Evolutionary conservation across 2,888 invertebrate species (phyloP), one percentile per base, ranked within the genome.

Genomic region (Leptopilina myrica): DNA sequence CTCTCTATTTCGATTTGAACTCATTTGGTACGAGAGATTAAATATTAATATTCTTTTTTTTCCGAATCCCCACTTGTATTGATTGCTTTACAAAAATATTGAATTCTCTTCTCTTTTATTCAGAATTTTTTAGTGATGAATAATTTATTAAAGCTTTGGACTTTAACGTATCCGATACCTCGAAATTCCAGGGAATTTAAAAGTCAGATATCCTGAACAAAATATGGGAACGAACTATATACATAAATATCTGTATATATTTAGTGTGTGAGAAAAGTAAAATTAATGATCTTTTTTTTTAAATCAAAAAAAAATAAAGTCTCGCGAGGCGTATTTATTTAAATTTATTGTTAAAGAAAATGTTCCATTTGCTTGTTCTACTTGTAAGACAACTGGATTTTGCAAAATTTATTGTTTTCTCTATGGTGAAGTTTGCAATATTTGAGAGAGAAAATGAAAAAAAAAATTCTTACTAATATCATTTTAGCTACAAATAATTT

Each of bases 251-350:
- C 7, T 49, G n/a, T 62, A 62, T 15, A 62, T 59, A 59, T 59
- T 15, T 5, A 5, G 62, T 56, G 20, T 69, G 56, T n/a, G n/a
- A 73, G 73, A 56, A 73, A n/a, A 73, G 73, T 4, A 73, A 73
- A 66, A 78, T 78, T 53, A 76, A 78, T 62, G 33, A 66, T 78
- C 59, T 59, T 66, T 56, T 20, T 46, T n/a, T 40, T 12, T 40
- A 73, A 64, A 53, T 65, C 67, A 78, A 75, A 49, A 8, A 49
- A 8, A 43, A 12, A 20, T 20, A 20, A 62, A 59, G 64, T 64
- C 20, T 49, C 40, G 65, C 73, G 65, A 75, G 2, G 53, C 53
- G 15, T 20, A 8, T 40, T 65, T 40, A 43, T 40, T 64, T 5
- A 65, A 40, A 14, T 40, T 65, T 40, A 7, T 40, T 40, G 2